phyloP scores from a whole-genome alignment of 2,797 vertebrate genomes.

The Lycodopsis pacificus region DNA sequence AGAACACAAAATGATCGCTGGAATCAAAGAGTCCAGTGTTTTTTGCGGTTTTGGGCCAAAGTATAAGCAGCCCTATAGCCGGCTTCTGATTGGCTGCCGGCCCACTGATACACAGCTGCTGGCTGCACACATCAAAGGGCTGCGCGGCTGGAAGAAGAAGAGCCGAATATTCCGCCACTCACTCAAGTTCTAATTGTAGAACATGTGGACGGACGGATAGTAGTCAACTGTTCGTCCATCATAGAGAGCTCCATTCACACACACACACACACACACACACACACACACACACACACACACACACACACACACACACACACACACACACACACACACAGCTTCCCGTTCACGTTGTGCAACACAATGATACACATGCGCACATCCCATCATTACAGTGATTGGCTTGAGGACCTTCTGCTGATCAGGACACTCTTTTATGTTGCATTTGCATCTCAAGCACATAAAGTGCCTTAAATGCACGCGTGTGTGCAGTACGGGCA shows the following conservation, averaged over 20 bases:
- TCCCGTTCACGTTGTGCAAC: slow-evolving; percentile 10
- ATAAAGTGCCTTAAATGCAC: slow-evolving; percentile 41
- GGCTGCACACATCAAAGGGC: slow-evolving; percentile 64
- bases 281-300: slow-evolving; percentile 12
- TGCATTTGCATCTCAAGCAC: slow-evolving; percentile 67
- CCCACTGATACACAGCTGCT: slow-evolving; percentile 64
- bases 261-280: not conserved
- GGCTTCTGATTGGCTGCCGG: slow-evolving; percentile 63
- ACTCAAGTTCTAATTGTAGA: slow-evolving; percentile 62
- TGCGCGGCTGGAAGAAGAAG: slow-evolving; percentile 51
- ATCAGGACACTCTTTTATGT: slow-evolving; percentile 66
- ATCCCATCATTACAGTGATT: slow-evolving; percentile 77
- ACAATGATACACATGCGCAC: slow-evolving; percentile 14
- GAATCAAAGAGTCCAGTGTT: slow-evolving; percentile 60
- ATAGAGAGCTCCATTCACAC: slow-evolving; percentile 61
- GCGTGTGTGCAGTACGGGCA: slow-evolving; percentile 20
- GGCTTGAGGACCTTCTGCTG: slow-evolving; percentile 72
- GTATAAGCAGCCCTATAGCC: slow-evolving; percentile 33
- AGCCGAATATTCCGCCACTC: slow-evolving; percentile 61
- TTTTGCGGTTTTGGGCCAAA: slow-evolving; percentile 43
- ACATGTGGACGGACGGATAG: slow-evolving; percentile 52
- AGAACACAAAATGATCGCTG: slow-evolving; percentile 46
- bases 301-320: slow-evolving; percentile 2
- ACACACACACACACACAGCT: not conserved
- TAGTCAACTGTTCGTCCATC: slow-evolving; percentile 48